Evolutionary conservation across 2,113 vertebrate species (phyloP).

Genomic region (Cebus imitator): DNA sequence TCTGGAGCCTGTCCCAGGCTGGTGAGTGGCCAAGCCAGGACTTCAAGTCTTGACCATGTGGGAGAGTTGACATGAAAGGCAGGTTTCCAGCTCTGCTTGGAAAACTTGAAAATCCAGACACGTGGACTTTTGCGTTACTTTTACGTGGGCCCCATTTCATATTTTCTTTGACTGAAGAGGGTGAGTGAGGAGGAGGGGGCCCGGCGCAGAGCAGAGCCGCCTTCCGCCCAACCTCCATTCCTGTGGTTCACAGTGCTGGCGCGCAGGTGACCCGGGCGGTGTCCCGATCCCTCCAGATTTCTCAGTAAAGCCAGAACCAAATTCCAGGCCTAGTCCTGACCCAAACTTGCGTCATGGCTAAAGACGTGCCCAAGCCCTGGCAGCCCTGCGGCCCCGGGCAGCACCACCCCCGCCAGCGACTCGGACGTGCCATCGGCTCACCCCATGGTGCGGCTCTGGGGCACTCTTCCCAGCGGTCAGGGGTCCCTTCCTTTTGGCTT

Average conservation of each 20-base stretch:
- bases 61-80: background rate
- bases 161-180: background rate
- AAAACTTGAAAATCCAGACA: background rate
- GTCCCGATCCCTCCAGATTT: background rate
- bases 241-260: no score
- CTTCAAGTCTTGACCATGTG: background rate
- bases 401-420: rapidly evolving
- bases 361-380: background rate
- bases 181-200: background rate
- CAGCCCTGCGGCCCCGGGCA: background rate
- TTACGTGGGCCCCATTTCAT: no score
- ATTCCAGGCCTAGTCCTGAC: background rate
- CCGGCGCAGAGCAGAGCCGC: rapidly evolving
- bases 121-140: background rate
- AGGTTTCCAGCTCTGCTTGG: background rate
- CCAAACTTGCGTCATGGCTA: no score
- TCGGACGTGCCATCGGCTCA: background rate
- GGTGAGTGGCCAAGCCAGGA: background rate
- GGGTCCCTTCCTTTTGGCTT: background rate
- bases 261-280: rapidly evolving
- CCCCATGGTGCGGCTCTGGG: rapidly evolving
- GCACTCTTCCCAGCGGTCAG: rapidly evolving
- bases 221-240: background rate
- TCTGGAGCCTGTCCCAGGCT: background rate
- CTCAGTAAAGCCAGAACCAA: background rate